Conservation (phyloP, 2,797 vertebrate species). For the Myotis planiceps region DNA sequence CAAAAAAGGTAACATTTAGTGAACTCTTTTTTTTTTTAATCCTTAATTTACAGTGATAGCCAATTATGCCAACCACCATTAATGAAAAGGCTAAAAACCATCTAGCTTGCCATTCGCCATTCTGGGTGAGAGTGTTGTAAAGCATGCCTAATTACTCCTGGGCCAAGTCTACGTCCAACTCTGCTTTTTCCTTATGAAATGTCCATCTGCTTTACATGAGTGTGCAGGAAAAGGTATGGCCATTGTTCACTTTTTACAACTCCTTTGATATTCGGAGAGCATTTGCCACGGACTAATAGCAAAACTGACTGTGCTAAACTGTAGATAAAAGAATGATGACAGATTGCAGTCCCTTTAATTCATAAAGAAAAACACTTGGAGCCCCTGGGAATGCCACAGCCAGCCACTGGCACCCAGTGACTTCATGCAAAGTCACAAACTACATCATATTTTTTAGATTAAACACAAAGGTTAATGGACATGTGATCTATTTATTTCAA, state of each 20-base stretch:
- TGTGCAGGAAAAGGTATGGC: neutral
- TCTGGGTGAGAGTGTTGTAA: neutral
- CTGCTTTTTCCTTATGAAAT: neutral
- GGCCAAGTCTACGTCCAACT: neutral
- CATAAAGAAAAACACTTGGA: constrained; percentile 35
- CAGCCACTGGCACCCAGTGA: constrained; percentile 55
- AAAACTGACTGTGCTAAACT: constrained; percentile 50
- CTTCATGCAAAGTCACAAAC: constrained; percentile 49
- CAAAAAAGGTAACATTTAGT: neutral
- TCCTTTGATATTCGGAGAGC: constrained; percentile 25
- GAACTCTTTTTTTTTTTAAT: neutral
- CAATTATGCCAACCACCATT: neutral
- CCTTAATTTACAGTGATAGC: neutral
- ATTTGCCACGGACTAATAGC: constrained; percentile 34
- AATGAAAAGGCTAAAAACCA: neutral
- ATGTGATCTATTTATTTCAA: constrained; percentile 48
- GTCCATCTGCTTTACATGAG: neutral
- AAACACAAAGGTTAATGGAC: constrained; percentile 57
- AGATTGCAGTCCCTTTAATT: constrained; percentile 64
- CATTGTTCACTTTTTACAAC: neutral
- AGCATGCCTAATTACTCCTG: neutral
- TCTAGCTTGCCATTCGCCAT: neutral
- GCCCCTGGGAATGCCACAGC: constrained; percentile 47
- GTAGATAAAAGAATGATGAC: constrained; percentile 62
- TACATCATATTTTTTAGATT: constrained; percentile 27